These are phyloP conservation scores for Cataglyphis cursor DNA, from an alignment of 2,888 invertebrate genomes.

Conservation along the genomic window DNA sequence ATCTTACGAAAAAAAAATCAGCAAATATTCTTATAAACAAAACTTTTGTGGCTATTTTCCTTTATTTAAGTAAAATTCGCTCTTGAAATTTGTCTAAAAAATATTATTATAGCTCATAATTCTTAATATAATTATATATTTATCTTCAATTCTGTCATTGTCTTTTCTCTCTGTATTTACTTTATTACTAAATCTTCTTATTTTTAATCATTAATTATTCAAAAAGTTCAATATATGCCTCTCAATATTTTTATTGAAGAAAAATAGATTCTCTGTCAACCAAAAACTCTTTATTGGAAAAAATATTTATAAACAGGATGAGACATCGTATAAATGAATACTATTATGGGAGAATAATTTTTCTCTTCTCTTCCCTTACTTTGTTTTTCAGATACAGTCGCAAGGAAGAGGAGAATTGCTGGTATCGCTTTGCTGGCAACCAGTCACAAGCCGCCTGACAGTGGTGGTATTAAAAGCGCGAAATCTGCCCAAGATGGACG, in stretches of 20 bases:
- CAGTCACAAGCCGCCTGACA: slow-evolving; percentile 97
- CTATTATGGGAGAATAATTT: background rate
- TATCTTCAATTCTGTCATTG: background rate
- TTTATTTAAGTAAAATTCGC: background rate
- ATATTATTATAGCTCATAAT: background rate
- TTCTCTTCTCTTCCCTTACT: background rate
- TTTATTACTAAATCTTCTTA: background rate
- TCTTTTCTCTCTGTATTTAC: background rate
- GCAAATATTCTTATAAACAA: background rate
- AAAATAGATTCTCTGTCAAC: background rate
- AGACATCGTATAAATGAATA: background rate
- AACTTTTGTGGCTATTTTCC: background rate
- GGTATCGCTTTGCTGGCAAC: slow-evolving; percentile 99
- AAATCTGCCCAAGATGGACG: slow-evolving; percentile 99
- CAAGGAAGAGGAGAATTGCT: slow-evolving; percentile 98
- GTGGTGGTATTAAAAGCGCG: slow-evolving; percentile 98
- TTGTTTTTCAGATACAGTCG: slow-evolving; percentile 91
- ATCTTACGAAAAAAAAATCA: background rate
- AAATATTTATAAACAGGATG: background rate
- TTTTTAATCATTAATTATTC: background rate
- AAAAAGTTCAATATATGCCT: background rate
- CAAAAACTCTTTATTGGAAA: background rate
- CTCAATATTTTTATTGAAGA: background rate
- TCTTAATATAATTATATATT: slow-evolving; percentile 7
- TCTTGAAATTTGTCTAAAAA: background rate